Percentiles rank a stretch among this genome's conserved stretches.
These are phyloP conservation scores for Latheticus oryzae DNA, from an alignment of 2,888 invertebrate genomes.

Conservation along the genomic window DNA sequence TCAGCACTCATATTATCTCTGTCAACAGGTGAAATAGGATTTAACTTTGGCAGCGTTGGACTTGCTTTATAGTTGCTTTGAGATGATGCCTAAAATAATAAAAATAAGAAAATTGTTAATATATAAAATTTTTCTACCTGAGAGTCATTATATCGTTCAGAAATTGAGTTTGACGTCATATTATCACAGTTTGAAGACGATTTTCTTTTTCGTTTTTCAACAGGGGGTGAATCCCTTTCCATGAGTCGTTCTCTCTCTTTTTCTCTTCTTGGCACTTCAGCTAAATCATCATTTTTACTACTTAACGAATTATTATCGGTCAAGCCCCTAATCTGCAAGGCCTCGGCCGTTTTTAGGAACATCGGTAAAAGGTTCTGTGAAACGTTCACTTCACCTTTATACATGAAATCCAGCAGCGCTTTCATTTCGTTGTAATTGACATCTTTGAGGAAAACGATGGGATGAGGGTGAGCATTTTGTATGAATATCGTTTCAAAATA, in stretches of 20 bases:
- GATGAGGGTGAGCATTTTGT: constrained; percentile 90
- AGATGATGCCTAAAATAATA: constrained; percentile 67
- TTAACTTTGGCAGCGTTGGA: constrained; percentile 73
- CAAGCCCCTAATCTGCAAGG: constrained; percentile 88
- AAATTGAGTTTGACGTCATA: constrained; percentile 71
- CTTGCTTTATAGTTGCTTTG: constrained; percentile 76
- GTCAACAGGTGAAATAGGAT: constrained; percentile 70
- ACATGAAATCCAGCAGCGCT: constrained; percentile 92
- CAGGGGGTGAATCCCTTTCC: constrained; percentile 63
- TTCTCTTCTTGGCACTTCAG: constrained; percentile 56
- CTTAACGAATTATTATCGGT: constrained; percentile 83
- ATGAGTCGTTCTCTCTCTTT: constrained; percentile 61
- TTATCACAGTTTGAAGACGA: constrained; percentile 74
- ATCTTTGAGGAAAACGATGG: constrained; percentile 93
- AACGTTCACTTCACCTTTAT: constrained; percentile 84
- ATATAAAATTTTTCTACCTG: constrained; percentile 66
- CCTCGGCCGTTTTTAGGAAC: constrained; percentile 93
- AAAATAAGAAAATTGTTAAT: constrained; percentile 12
- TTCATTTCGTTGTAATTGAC: constrained; percentile 90
- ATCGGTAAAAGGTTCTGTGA: constrained; percentile 90
- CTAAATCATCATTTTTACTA: constrained; percentile 61
- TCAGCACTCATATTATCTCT: constrained; percentile 67
- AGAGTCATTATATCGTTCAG: constrained; percentile 76
- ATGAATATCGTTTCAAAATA: constrained; percentile 93
- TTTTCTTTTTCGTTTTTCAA: constrained; percentile 74